phyloP scores from a whole-genome alignment of 2,113 vertebrate species.

The Sapayoa aenigma region DNA sequence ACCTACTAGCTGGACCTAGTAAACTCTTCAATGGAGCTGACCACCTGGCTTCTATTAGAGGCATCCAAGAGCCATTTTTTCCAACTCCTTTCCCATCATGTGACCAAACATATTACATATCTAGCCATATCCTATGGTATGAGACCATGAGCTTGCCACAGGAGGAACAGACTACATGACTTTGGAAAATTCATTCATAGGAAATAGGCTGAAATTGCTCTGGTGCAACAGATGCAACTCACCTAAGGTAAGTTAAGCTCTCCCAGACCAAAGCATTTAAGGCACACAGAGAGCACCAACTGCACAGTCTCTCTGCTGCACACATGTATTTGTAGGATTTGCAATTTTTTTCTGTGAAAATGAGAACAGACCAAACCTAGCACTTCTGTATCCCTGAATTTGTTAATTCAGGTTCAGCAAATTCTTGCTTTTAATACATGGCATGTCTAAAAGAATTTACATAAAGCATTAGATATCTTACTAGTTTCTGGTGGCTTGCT shows the following conservation, averaged over 20 bases:
- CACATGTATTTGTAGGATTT: background rate
- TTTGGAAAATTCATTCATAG: background rate
- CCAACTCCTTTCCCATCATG: background rate
- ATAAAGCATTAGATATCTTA: conserved; percentile 52
- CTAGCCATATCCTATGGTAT: background rate
- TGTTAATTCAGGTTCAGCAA: background rate
- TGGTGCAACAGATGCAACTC: background rate
- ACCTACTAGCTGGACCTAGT: background rate
- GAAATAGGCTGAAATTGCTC: background rate
- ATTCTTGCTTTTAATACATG: background rate
- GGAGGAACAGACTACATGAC: background rate
- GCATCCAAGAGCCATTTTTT: background rate
- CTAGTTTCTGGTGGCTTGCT: conserved; percentile 91
- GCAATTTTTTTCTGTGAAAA: background rate
- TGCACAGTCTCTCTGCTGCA: background rate
- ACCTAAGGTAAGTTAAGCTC: background rate
- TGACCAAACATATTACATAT: background rate
- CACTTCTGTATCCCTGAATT: background rate
- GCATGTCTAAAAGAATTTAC: background rate
- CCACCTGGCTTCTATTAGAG: background rate
- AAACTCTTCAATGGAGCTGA: background rate
- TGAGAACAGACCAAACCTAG: background rate
- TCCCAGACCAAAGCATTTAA: background rate
- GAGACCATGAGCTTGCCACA: background rate
- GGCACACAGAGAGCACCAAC: fast-evolving